Evolutionary conservation across 2,888 invertebrate genomes (phyloP).

Genomic region (Nymphalis urticae): DNA sequence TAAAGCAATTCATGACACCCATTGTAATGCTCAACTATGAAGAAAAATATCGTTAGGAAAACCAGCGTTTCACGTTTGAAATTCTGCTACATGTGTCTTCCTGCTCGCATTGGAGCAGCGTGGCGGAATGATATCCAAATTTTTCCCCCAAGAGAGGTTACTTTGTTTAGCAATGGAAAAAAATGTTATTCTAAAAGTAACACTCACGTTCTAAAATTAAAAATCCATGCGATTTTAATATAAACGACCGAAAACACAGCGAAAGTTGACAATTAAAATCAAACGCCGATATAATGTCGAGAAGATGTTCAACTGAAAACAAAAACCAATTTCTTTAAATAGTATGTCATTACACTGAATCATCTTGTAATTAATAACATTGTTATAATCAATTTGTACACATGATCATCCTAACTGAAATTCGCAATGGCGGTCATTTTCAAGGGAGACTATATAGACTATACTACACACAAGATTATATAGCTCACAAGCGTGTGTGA

Average conservation of each 20-base stretch:
- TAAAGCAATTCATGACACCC: no score
- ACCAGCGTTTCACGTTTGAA: no score
- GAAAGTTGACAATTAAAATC: constrained; percentile 53
- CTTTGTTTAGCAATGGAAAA: background rate
- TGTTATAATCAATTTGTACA: background rate
- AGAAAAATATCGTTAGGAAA: no score
- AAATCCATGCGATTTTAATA: constrained; percentile 66
- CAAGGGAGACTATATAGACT: background rate
- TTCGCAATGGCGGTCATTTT: background rate
- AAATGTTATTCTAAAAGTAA: no score
- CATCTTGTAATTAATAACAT: no score
- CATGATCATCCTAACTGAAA: background rate
- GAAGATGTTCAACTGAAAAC: constrained; percentile 80
- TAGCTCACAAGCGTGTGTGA: background rate
- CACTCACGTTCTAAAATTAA: constrained; percentile 61
- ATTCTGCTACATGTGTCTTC: no score
- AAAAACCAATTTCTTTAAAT: background rate
- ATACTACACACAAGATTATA: background rate
- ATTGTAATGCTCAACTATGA: no score
- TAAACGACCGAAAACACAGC: constrained; percentile 52
- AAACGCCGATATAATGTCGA: constrained; percentile 78
- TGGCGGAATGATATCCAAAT: no score
- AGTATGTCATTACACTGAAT: no score
- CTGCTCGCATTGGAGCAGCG: no score
- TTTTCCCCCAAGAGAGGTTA: no score